Conservation (phyloP, 2,888 invertebrate genomes). For the Chirona hameri region DNA sequence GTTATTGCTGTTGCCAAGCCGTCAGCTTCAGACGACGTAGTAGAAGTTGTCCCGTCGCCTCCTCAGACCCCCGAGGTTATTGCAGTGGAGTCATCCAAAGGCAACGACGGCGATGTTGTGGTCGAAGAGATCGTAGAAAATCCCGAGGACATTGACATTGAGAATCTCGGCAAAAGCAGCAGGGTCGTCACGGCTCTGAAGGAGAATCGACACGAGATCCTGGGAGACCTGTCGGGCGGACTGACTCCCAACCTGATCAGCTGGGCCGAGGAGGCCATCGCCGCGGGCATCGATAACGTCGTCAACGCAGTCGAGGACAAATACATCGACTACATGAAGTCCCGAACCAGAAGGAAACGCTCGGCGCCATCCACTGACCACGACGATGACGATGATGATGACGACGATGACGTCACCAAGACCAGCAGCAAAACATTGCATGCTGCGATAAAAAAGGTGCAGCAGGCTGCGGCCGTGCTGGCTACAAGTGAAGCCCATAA, state of each 20-base stretch:
- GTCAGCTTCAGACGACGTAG: neutral
- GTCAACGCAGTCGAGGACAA: neutral
- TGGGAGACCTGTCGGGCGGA: neutral
- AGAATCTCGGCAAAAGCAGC: neutral
- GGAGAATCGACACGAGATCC: neutral
- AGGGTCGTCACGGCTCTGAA: neutral
- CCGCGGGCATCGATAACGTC: neutral
- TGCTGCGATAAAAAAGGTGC: neutral
- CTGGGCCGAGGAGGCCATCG: slow-evolving; percentile 3
- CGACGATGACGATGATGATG: neutral
- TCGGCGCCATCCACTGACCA: neutral
- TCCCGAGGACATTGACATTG: neutral
- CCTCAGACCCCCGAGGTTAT: neutral
- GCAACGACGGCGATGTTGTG: neutral
- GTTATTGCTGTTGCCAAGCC: neutral
- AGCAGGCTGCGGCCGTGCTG: neutral
- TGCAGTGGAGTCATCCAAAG: neutral
- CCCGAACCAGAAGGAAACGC: neutral
- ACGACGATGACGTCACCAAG: neutral
- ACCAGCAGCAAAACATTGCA: neutral
- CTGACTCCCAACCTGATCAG: neutral
- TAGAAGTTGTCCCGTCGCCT: neutral
- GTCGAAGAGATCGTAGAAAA: neutral
- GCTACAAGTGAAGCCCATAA: neutral
- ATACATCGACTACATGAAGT: neutral